Evolutionary conservation across 2,888 invertebrate genomes (phyloP).

Genomic region (Drosophila subsilvestris): DNA sequence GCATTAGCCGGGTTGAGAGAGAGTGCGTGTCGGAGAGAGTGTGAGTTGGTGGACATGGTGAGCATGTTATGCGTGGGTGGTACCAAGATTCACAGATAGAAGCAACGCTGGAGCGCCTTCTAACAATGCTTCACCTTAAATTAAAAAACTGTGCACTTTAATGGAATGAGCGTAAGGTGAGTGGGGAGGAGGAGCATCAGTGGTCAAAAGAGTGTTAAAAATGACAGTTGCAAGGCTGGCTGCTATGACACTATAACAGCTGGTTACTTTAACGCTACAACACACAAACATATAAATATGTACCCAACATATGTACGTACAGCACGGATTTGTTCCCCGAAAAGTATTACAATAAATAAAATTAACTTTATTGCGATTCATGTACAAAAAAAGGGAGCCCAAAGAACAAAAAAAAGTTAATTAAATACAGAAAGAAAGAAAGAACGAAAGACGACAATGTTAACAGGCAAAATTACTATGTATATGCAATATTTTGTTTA

Average conservation of each 20-base stretch:
- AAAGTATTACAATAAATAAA: slow-evolving; percentile 72
- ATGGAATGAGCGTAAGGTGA: not conserved
- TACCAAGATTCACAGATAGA: too few relatives aligned
- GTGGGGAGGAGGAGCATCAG: not conserved
- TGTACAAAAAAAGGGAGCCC: slow-evolving; percentile 27
- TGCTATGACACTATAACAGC: not conserved
- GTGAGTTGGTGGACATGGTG: too few relatives aligned
- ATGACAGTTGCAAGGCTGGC: not conserved
- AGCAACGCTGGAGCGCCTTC: not conserved
- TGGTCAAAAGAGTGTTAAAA: not conserved
- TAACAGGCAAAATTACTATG: slow-evolving; percentile 25
- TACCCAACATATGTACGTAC: too few relatives aligned
- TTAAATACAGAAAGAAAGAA: slow-evolving; percentile 26
- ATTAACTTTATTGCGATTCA: slow-evolving; percentile 71
- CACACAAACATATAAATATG: too few relatives aligned
- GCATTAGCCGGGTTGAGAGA: too few relatives aligned
- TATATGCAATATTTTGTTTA: slow-evolving; percentile 41
- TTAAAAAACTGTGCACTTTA: not conserved
- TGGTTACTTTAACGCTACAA: too few relatives aligned
- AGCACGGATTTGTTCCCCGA: not conserved
- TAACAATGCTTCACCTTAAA: not conserved
- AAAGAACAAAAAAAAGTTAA: slow-evolving; percentile 29
- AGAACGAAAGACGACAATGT: slow-evolving; percentile 2
- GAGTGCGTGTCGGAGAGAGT: too few relatives aligned
- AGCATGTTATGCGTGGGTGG: too few relatives aligned